phyloP scores from a whole-genome alignment of 2,113 vertebrate genomes.

The Sminthopsis crassicaudata region DNA sequence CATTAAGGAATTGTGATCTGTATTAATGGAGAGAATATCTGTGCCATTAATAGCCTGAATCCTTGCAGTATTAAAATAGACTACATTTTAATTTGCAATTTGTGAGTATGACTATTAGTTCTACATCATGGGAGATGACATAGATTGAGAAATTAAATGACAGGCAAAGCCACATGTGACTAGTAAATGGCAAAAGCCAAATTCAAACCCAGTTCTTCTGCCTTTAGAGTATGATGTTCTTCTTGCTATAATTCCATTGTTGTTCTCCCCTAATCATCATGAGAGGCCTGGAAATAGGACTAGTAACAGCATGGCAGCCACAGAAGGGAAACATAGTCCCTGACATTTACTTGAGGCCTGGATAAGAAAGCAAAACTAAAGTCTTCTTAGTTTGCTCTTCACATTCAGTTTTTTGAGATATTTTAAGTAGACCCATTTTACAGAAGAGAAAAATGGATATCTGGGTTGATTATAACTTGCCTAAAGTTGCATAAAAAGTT shows the following conservation, averaged over 20 bases:
- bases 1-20: neutral
- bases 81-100: neutral
- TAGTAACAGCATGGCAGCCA: neutral
- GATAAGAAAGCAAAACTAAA: neutral
- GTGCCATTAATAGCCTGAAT: neutral
- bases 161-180: too few species aligned
- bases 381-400: slow-evolving; percentile 29
- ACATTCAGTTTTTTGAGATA: slow-evolving; percentile 39
- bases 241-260: neutral
- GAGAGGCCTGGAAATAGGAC: neutral
- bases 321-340: neutral
- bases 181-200: neutral
- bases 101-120: neutral
- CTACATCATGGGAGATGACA: neutral
- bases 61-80: neutral
- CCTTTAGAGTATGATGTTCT: neutral
- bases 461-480: slow-evolving; percentile 6
- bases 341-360: neutral
- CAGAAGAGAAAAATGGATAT: slow-evolving; percentile 29
- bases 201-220: neutral
- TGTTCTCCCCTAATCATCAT: neutral
- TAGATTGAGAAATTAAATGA: neutral
- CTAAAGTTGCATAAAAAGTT: neutral
- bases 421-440: slow-evolving; percentile 21
- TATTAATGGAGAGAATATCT: neutral